These are phyloP conservation scores for Ormyrus thymus DNA, from an alignment of 2,888 invertebrate species.

Conservation along the genomic window DNA sequence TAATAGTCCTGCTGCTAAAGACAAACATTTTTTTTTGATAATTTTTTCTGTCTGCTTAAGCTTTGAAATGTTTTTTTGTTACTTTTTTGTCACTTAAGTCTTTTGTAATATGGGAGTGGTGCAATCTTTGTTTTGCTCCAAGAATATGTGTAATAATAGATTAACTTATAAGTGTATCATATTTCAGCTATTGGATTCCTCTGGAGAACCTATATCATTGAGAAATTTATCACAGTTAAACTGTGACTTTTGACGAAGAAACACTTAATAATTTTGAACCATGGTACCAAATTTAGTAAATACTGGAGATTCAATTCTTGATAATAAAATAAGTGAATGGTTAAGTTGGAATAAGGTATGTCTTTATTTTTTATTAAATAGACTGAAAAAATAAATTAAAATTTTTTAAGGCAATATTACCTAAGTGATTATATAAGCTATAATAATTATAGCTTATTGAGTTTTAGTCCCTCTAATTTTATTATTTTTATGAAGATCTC, in stretches of 20 bases:
- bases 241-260: slow-evolving; percentile 26
- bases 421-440: too few species aligned
- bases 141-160: slow-evolving; percentile 11
- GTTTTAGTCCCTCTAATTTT: slow-evolving; percentile 30
- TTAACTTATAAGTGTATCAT: slow-evolving; percentile 33
- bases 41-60: neutral
- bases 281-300: slow-evolving; percentile 62
- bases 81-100: slow-evolving; percentile 10
- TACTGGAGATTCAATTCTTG: slow-evolving; percentile 78
- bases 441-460: neutral
- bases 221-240: slow-evolving; percentile 31
- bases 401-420: too few species aligned
- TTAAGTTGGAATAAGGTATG: slow-evolving; percentile 84
- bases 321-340: slow-evolving; percentile 84
- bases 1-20: too few species aligned
- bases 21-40: too few species aligned
- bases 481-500: slow-evolving; percentile 9
- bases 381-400: neutral
- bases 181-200: slow-evolving; percentile 39
- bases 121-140: slow-evolving; percentile 16
- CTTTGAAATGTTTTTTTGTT: neutral
- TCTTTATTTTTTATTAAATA: neutral
- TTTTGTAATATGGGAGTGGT: slow-evolving; percentile 13
- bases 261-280: slow-evolving; percentile 10
- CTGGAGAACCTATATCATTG: neutral